Percentiles rank a stretch among this genome's conserved stretches.
Conservation (phyloP, 2,797 vertebrate species). For the Carcharodon carcharias region DNA sequence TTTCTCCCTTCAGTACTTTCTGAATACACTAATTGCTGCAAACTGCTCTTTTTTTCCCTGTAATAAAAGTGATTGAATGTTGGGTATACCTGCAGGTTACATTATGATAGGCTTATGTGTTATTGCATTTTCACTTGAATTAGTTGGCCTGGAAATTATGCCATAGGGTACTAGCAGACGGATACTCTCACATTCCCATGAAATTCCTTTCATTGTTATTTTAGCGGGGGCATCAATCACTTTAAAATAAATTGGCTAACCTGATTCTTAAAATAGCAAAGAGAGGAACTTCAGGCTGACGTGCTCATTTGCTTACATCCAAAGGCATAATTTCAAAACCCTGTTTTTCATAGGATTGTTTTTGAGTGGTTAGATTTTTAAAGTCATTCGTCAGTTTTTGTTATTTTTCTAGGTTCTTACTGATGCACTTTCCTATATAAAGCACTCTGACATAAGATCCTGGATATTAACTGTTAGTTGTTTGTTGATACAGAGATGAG, state of each 20-base stretch:
- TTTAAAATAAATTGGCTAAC: background rate
- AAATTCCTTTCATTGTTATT: background rate
- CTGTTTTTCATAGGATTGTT: background rate
- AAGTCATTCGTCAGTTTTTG: background rate
- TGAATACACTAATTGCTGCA: background rate
- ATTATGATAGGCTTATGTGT: background rate
- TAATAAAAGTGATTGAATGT: background rate
- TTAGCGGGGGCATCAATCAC: background rate
- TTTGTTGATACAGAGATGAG: background rate
- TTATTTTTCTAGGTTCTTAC: background rate
- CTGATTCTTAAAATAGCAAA: background rate
- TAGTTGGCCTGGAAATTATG: background rate
- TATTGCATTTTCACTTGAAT: background rate
- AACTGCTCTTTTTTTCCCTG: background rate
- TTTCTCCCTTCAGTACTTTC: background rate
- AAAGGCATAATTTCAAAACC: background rate
- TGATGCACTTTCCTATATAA: background rate
- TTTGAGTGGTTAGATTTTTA: background rate
- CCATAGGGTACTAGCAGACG: background rate
- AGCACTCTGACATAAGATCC: background rate
- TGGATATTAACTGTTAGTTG: background rate
- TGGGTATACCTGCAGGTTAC: background rate
- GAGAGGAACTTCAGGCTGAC: background rate
- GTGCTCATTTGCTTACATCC: background rate
- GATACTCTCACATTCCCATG: background rate